A percentile compares a stretch with the other conserved stretches of the same genome.
phyloP scores from a whole-genome alignment of 2,113 vertebrate species.

The Leucoraja erinaceus region DNA sequence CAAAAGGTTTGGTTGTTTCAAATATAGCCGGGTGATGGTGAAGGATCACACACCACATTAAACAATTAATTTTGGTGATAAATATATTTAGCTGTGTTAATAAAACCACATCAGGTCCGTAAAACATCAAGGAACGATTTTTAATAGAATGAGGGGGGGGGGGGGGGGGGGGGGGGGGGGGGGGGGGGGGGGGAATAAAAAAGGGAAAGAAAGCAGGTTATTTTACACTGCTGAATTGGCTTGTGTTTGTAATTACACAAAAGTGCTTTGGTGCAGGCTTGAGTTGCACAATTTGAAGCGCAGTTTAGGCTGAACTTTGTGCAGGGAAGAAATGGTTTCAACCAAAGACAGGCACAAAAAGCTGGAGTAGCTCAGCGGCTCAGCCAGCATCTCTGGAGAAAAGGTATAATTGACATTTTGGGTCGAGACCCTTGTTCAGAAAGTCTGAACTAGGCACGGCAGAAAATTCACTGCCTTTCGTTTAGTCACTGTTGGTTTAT shows the following conservation, averaged over 20 bases:
- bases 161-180: too few relatives aligned
- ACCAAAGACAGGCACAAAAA: too few relatives aligned
- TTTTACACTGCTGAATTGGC: neutral
- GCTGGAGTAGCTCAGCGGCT: too few relatives aligned
- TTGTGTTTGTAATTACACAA: neutral
- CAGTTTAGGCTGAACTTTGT: neutral
- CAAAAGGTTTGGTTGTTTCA: neutral
- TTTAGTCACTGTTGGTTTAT: conserved; percentile 3
- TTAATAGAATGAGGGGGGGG: neutral
- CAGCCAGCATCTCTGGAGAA: too few relatives aligned
- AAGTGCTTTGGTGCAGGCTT: neutral
- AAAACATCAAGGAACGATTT: neutral
- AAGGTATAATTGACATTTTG: too few relatives aligned
- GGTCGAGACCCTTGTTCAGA: too few relatives aligned
- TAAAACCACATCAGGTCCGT: neutral
- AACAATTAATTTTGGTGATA: neutral
- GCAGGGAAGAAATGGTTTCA: too few relatives aligned
- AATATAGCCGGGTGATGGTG: neutral
- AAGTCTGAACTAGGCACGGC: neutral
- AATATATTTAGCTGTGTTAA: neutral
- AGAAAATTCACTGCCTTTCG: neutral
- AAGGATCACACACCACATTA: neutral
- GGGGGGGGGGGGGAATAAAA: neutral
- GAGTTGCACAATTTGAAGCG: neutral
- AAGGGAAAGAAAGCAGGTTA: neutral